Conservation (phyloP, 1,140 invertebrate species). For the Planococcus citri region DNA sequence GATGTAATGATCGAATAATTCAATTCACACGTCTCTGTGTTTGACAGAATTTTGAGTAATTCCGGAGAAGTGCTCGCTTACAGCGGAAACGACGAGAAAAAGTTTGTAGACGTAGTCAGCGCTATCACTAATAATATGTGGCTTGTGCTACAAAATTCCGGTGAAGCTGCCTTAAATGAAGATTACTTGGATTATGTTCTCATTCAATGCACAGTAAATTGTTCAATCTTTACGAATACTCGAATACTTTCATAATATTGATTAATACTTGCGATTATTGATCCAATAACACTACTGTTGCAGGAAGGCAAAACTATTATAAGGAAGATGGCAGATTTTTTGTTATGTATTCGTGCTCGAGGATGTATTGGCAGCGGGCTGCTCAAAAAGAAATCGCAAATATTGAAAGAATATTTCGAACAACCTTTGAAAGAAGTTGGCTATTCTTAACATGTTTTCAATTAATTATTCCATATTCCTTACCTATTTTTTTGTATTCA, state of each 20-base stretch:
- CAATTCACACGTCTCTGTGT: background rate
- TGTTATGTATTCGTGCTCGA: background rate
- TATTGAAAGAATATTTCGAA: background rate
- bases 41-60: background rate
- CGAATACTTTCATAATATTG: too few species aligned
- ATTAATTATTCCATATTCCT: too few species aligned
- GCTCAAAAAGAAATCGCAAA: background rate
- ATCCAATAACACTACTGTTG: too few species aligned
- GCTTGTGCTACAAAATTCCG: background rate
- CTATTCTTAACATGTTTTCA: background rate
- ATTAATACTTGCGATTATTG: too few species aligned
- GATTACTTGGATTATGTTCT: constrained; percentile 7
- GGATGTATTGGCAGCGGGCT: background rate
- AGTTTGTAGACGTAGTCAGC: background rate
- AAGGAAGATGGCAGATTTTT: background rate
- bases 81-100: constrained; percentile 4
- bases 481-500: too few species aligned
- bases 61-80: background rate
- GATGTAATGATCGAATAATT: background rate
- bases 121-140: constrained; percentile 12
- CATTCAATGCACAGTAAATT: background rate
- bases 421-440: constrained; percentile 11
- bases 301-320: background rate
- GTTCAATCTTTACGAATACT: background rate
- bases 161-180: constrained; percentile 9